Evolutionary conservation across 23 tunicate genomes (phyloP).

Genomic region (Ascidia mentula): DNA sequence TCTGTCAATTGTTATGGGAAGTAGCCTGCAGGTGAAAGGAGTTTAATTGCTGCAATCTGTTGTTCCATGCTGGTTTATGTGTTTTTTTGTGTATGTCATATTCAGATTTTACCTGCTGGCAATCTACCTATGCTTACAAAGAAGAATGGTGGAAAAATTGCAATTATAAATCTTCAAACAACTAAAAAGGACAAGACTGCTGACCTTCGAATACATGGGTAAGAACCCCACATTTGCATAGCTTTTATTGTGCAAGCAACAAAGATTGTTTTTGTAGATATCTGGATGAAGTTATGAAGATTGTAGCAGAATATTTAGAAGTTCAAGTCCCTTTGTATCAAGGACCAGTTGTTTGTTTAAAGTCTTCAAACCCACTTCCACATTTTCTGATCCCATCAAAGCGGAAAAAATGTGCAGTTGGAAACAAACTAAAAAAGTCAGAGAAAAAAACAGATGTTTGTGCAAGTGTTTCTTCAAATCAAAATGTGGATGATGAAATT

Average conservation of each 20-base stretch:
- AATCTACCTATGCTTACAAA: slow-evolving; percentile 70
- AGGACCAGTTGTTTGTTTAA: slow-evolving; percentile 38
- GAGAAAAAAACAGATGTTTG: too few relatives aligned
- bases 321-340: slow-evolving; percentile 50
- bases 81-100: not conserved
- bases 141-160: slow-evolving; percentile 78
- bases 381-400: not conserved
- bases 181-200: slow-evolving; percentile 87
- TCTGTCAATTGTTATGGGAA: slow-evolving; percentile 68
- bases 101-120: slow-evolving; percentile 79
- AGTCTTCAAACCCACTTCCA: slow-evolving; percentile 34
- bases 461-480: too few relatives aligned
- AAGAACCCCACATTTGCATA: not conserved
- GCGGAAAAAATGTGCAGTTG: not conserved
- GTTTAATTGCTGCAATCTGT: not conserved
- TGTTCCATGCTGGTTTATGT: not conserved
- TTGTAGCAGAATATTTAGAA: slow-evolving; percentile 41
- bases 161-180: slow-evolving; percentile 75
- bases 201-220: slow-evolving; percentile 73
- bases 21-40: slow-evolving; percentile 66
- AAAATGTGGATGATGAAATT: too few relatives aligned
- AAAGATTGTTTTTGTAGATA: slow-evolving; percentile 13
- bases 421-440: too few relatives aligned
- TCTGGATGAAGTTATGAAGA: slow-evolving; percentile 71
- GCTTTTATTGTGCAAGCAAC: not conserved